Percentiles rank a stretch among this genome's conserved stretches.
phyloP scores from a whole-genome alignment of 2,888 invertebrate genomes.

The Eupelmus urozonus region DNA sequence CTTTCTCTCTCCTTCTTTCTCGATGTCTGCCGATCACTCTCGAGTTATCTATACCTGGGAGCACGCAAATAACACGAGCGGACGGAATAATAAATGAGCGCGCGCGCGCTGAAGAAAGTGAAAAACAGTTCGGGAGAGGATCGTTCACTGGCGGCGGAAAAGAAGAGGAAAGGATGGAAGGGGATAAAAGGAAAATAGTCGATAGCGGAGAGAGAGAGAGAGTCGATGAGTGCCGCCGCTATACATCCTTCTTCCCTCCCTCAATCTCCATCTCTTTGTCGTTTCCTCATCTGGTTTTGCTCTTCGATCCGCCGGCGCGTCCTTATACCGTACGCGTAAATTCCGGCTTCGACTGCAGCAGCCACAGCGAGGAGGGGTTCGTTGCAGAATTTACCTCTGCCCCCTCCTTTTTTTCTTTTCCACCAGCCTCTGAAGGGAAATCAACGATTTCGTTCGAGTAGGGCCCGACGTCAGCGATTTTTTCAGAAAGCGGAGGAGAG shows the following conservation, averaged over 20 bases:
- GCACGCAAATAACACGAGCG: conserved; percentile 70
- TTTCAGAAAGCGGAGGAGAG: not conserved
- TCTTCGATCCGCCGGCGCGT: too few species aligned
- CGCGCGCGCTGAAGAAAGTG: conserved; percentile 62
- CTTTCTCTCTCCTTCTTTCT: conserved; percentile 18
- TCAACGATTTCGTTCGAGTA: conserved; percentile 51
- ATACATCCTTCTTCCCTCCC: conserved; percentile 23
- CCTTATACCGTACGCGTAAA: too few species aligned
- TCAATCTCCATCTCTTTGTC: conserved; percentile 51
- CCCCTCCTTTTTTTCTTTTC: too few species aligned
- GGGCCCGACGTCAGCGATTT: conserved; percentile 45
- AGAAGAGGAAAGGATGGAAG: conserved; percentile 44
- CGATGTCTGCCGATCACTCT: conserved; percentile 27
- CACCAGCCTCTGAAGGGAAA: conserved; percentile 56
- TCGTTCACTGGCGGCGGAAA: not conserved
- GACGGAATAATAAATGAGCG: conserved; percentile 72
- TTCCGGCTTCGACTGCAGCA: conserved; percentile 30
- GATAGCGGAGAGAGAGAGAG: conserved; percentile 53
- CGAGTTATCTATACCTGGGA: too few species aligned
- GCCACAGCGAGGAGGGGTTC: conserved; percentile 14
- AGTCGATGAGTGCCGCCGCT: conserved; percentile 60
- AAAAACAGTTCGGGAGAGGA: conserved; percentile 62
- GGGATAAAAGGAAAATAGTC: conserved; percentile 58
- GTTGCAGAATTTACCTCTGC: conserved; percentile 43
- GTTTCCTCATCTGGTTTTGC: conserved; percentile 39